Conservation (phyloP, 2,888 invertebrate genomes). For the Imbricaverruca yamaguchii region DNA sequence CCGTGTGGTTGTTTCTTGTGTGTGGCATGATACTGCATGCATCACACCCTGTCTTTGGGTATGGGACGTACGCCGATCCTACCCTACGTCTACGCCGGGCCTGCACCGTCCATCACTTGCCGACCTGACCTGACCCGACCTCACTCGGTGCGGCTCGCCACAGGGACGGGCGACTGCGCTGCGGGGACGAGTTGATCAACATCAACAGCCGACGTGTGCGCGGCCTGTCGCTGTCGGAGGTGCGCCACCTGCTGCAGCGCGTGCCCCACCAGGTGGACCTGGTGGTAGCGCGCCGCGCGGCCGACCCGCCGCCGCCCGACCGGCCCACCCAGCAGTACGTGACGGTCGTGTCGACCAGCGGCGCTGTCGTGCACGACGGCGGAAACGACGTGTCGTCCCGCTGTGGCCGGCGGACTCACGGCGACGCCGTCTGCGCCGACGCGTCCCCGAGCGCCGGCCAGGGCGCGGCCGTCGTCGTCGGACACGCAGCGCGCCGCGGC, state of each 20-base stretch:
- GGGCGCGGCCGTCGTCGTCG: too few species aligned
- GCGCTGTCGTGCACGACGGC: neutral
- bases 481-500: too few species aligned
- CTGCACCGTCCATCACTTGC: neutral
- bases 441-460: too few species aligned
- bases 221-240: conserved; percentile 58
- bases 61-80: too few species aligned
- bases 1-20: too few species aligned
- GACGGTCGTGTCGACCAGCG: neutral
- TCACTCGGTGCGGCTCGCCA: neutral
- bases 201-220: conserved; percentile 73
- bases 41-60: too few species aligned
- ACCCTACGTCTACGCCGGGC: too few species aligned
- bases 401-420: too few species aligned
- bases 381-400: neutral
- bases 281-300: conserved; percentile 3
- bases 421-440: too few species aligned
- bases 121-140: neutral
- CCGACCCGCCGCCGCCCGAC: neutral
- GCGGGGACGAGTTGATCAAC: conserved; percentile 81
- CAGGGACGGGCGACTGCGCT: conserved; percentile 68
- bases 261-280: conserved; percentile 25
- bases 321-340: neutral
- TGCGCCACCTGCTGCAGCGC: conserved; percentile 41
- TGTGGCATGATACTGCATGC: too few species aligned